Percentiles rank a stretch among this genome's conserved stretches.
phyloP scores from a whole-genome alignment of 2,888 invertebrate species.

The Leptogaster cylindrica region DNA sequence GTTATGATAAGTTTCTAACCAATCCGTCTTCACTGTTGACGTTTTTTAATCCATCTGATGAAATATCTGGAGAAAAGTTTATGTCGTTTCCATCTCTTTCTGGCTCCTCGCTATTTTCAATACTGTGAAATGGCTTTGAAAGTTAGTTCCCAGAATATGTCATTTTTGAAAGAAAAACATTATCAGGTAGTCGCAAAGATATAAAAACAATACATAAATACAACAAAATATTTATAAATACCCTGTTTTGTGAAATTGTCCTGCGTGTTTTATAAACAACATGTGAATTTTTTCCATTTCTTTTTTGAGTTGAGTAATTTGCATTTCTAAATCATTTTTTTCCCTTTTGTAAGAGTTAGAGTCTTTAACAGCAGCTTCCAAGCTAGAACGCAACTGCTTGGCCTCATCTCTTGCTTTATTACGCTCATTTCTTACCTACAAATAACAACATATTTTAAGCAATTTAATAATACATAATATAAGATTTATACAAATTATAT shows the following conservation, averaged over 20 bases:
- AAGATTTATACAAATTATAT: no score
- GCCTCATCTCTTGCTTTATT: constrained; percentile 92
- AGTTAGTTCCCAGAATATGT: no score
- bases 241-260: constrained; percentile 68
- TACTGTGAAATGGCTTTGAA: background rate
- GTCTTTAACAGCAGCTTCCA: constrained; percentile 81
- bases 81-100: constrained; percentile 60
- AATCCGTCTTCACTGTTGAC: constrained; percentile 62
- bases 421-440: constrained; percentile 81
- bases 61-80: constrained; percentile 61
- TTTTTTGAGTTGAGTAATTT: constrained; percentile 76
- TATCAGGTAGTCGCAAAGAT: no score
- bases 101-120: constrained; percentile 57
- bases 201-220: no score
- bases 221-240: constrained; percentile 36
- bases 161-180: no score
- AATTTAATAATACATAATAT: no score
- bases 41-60: constrained; percentile 61
- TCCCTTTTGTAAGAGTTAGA: constrained; percentile 76
- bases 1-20: no score
- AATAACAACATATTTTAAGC: no score
- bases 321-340: constrained; percentile 77
- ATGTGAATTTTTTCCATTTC: constrained; percentile 82
- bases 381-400: constrained; percentile 78
- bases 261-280: constrained; percentile 71